Conservation (phyloP, 1,140 invertebrate genomes). For the Lutraria rhynchaena region DNA sequence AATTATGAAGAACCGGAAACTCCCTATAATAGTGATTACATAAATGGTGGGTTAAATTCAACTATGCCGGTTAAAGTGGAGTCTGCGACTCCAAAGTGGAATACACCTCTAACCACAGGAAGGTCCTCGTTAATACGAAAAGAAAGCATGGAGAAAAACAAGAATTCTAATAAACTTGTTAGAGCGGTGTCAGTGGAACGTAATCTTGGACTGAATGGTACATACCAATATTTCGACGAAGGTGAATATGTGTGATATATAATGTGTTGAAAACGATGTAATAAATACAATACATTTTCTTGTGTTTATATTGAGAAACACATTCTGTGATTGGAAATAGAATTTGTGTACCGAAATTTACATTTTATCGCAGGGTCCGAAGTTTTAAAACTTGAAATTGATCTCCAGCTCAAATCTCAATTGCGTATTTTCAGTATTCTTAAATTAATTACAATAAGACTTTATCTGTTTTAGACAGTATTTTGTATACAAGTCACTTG, state of each 20-base stretch:
- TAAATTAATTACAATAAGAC: too few relatives aligned
- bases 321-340: background rate
- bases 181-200: conserved; percentile 34
- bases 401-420: background rate
- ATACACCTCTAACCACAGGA: conserved; percentile 76
- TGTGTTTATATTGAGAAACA: background rate
- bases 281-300: background rate
- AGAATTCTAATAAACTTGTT: conserved; percentile 42
- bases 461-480: too few relatives aligned
- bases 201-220: conserved; percentile 12
- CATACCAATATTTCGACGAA: conserved; percentile 41
- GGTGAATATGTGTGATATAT: conserved; percentile 53
- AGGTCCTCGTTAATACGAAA: conserved; percentile 66
- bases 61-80: conserved; percentile 64
- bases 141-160: conserved; percentile 52
- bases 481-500: too few relatives aligned
- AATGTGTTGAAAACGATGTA: background rate
- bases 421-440: background rate
- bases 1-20: conserved; percentile 57
- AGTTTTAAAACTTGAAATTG: background rate
- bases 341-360: background rate
- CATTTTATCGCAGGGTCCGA: background rate
- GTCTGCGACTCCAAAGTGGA: conserved; percentile 71
- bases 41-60: conserved; percentile 47
- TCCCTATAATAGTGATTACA: conserved; percentile 55